These are phyloP conservation scores for Chiridota heheva DNA, from an alignment of 35 echinoderm and acorn worm species.

Conservation along the genomic window DNA sequence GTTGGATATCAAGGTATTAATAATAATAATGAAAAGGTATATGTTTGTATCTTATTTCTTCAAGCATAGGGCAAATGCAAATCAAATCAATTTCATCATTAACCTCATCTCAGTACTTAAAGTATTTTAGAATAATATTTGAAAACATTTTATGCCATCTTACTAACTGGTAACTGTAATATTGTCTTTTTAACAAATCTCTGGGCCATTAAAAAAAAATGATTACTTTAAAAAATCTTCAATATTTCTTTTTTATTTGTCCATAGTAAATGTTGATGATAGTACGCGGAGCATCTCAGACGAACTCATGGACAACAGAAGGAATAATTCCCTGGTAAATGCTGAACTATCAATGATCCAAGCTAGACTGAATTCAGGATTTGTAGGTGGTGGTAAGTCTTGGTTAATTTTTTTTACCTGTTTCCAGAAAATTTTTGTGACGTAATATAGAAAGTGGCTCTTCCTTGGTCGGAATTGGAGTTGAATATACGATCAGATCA, in stretches of 20 bases:
- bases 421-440: too few species aligned
- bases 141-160: not conserved
- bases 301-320: conserved; percentile 80
- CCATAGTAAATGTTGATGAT: conserved; percentile 85
- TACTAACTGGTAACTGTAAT: not conserved
- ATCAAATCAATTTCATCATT: too few species aligned
- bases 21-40: too few species aligned
- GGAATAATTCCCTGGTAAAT: conserved; percentile 85
- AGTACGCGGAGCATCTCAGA: conserved; percentile 78
- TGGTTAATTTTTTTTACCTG: not conserved
- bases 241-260: too few species aligned
- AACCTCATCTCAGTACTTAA: too few species aligned
- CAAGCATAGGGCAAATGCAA: too few species aligned
- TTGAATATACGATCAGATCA: too few species aligned
- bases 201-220: not conserved
- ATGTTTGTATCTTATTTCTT: too few species aligned
- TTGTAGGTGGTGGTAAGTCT: conserved; percentile 70
- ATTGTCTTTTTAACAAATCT: not conserved
- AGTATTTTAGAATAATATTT: too few species aligned
- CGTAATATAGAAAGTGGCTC: too few species aligned
- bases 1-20: too few species aligned
- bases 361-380: conserved; percentile 90
- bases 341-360: conserved; percentile 85
- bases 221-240: too few species aligned
- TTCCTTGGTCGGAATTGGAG: not conserved